Percentiles rank a stretch among this genome's conserved stretches.
These are phyloP conservation scores for Synodontis membranacea DNA, from an alignment of 2,113 vertebrate species.

Conservation along the genomic window DNA sequence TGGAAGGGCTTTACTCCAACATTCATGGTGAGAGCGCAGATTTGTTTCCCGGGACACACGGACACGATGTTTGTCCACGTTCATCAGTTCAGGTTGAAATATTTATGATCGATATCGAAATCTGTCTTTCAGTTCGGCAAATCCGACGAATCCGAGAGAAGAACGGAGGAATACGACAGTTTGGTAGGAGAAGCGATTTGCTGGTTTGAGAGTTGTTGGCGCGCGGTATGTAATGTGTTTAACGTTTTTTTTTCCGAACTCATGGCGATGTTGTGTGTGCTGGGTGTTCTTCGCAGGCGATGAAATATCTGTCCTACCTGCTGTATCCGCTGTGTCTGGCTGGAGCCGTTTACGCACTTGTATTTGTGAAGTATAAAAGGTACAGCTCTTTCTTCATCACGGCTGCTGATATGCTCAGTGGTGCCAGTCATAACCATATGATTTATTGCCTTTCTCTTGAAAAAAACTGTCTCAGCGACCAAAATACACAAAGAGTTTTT, in stretches of 20 bases:
- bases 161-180: constrained; percentile 91
- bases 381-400: constrained; percentile 53
- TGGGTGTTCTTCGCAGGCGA: constrained; percentile 76
- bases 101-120: neutral
- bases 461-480: too few species aligned
- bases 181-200: constrained; percentile 76
- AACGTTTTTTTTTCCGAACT: neutral
- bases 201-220: neutral
- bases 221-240: neutral
- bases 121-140: constrained; percentile 82
- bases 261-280: neutral
- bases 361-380: constrained; percentile 96
- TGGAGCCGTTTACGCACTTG: constrained; percentile 87
- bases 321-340: constrained; percentile 92
- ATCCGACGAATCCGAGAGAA: constrained; percentile 86
- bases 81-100: neutral
- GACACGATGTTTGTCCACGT: neutral
- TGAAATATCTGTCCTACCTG: constrained; percentile 93
- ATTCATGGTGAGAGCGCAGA: constrained; percentile 75
- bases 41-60: neutral
- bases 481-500: neutral
- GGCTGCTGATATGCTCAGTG: neutral
- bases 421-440: too few species aligned
- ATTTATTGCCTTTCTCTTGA: neutral
- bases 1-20: constrained; percentile 83